Evolutionary conservation across 2,888 invertebrate genomes (phyloP).

Genomic region (Sacculina carcini): DNA sequence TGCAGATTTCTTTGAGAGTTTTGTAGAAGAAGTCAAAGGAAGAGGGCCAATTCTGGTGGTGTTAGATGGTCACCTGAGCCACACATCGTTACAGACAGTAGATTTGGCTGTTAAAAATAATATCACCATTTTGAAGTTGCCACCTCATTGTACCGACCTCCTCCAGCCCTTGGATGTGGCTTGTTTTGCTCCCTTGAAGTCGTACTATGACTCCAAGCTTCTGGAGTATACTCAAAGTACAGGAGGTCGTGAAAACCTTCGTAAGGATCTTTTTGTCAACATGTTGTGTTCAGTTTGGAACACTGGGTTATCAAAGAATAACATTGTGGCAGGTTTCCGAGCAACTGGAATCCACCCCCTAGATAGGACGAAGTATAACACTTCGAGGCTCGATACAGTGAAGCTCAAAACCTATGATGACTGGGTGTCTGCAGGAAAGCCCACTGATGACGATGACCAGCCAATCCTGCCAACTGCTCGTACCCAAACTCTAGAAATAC

Average conservation of each 20-base stretch:
- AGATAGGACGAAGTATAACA: too few species aligned
- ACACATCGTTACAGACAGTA: constrained; percentile 1
- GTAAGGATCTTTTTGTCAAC: constrained; percentile 3
- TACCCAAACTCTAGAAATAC: too few species aligned
- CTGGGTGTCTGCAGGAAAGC: too few species aligned
- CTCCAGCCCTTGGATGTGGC: constrained; percentile 6
- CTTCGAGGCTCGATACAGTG: too few species aligned
- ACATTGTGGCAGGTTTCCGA: too few species aligned
- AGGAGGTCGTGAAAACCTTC: background rate
- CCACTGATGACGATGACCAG: too few species aligned
- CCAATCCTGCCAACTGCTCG: too few species aligned
- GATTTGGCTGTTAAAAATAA: constrained; percentile 3
- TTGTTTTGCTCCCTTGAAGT: constrained; percentile 3
- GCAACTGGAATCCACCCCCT: constrained; percentile 3
- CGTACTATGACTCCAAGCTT: too few species aligned
- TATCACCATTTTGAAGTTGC: constrained; percentile 3
- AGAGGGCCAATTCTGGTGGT: constrained; percentile 1
- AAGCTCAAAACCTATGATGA: constrained; percentile 1
- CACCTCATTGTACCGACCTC: constrained; percentile 7
- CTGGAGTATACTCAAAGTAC: too few species aligned
- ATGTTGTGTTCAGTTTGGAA: constrained; percentile 5
- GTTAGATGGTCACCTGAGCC: constrained; percentile 4
- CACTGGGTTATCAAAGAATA: background rate
- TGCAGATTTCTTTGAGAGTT: background rate
- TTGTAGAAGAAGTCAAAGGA: background rate